These are phyloP conservation scores for Neofelis nebulosa DNA, from an alignment of 2,113 vertebrate species.

Conservation along the genomic window DNA sequence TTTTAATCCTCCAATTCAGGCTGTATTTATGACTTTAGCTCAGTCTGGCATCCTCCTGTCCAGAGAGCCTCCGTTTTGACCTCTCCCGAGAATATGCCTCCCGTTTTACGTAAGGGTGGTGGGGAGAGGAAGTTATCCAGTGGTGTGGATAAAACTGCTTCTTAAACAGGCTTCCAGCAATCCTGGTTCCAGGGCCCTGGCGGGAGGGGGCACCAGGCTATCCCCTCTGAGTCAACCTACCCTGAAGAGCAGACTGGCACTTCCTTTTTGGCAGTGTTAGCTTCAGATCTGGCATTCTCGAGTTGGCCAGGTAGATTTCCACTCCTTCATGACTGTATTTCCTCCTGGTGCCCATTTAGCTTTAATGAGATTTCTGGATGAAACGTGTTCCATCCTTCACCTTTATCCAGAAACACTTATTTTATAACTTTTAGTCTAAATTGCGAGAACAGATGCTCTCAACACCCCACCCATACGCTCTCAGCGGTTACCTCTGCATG, in stretches of 20 bases:
- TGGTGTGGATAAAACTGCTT: background rate
- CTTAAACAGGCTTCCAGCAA: background rate
- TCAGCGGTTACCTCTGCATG: background rate
- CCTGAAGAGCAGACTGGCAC: background rate
- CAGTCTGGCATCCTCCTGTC: too few species aligned
- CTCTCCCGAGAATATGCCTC: background rate
- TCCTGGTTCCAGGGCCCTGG: background rate
- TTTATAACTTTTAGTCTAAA: background rate
- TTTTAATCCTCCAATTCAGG: background rate
- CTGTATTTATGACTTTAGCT: background rate
- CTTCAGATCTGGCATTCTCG: background rate
- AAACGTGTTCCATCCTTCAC: background rate
- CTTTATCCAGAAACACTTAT: background rate
- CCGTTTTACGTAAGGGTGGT: background rate
- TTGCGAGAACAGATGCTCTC: background rate
- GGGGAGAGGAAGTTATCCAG: background rate
- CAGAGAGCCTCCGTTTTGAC: background rate
- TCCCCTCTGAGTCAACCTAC: background rate
- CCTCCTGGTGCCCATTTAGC: too few species aligned
- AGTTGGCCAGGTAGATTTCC: background rate
- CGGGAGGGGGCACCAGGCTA: background rate
- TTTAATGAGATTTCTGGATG: background rate
- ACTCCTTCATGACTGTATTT: background rate
- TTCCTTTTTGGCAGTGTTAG: background rate
- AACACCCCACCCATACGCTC: background rate